A percentile compares a stretch with the other conserved stretches of the same genome.
Evolutionary conservation across 2,797 vertebrate genomes (phyloP).

Genomic region (Cuniculus paca): DNA sequence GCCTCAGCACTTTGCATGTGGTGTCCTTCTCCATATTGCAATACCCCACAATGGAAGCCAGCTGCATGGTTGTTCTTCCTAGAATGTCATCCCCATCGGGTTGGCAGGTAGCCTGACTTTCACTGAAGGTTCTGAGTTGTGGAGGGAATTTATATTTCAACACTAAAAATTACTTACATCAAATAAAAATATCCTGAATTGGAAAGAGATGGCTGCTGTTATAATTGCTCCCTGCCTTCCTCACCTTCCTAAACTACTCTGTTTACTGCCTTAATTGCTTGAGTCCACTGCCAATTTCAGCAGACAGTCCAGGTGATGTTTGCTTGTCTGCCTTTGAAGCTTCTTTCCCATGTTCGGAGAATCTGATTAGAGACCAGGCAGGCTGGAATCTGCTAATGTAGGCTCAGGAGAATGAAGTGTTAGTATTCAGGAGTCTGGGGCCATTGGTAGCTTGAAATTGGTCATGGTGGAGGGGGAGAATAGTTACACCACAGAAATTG

Average conservation of each 20-base stretch:
- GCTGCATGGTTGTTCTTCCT: background rate
- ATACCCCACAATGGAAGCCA: background rate
- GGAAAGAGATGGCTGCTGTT: background rate
- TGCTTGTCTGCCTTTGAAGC: background rate
- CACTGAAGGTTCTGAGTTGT: background rate
- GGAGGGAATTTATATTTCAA: background rate
- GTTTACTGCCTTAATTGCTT: background rate
- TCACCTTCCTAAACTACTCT: background rate
- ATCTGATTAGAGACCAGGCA: background rate
- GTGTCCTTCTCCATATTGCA: background rate
- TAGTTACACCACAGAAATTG: background rate
- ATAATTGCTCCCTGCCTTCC: background rate
- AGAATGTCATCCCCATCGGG: background rate
- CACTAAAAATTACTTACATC: background rate
- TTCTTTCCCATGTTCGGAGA: background rate
- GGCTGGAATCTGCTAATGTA: background rate
- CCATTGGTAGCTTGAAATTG: background rate
- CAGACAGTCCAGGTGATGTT: background rate
- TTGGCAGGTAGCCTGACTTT: background rate
- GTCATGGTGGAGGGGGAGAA: background rate
- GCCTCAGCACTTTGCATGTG: background rate
- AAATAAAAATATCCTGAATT: background rate
- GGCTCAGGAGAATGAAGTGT: background rate
- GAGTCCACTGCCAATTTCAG: background rate
- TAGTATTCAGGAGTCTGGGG: background rate